These are phyloP conservation scores for Aurelia aurita complex sp. Pacific DNA, from an alignment of 30 jellyfish, hydroid and myxozoan genomes.

Conservation along the genomic window DNA sequence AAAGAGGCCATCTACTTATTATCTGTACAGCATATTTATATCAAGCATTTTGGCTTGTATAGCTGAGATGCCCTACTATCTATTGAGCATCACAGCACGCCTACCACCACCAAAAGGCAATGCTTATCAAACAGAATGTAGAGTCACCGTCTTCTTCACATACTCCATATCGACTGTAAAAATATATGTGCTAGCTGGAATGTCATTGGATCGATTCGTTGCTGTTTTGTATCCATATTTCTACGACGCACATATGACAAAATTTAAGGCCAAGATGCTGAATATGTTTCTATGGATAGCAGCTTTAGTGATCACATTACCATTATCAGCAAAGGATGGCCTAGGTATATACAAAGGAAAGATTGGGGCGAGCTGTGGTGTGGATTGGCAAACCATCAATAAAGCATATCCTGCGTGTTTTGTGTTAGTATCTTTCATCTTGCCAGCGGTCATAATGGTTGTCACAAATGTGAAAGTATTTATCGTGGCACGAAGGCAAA, in stretches of 20 bases:
- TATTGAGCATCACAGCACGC: slow-evolving; percentile 1
- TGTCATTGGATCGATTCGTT: slow-evolving; percentile 33
- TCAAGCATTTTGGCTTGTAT: slow-evolving; percentile 34
- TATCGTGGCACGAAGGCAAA: slow-evolving; percentile 24
- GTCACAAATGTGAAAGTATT: slow-evolving; percentile 34
- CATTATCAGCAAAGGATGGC: slow-evolving; percentile 28
- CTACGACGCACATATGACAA: slow-evolving; percentile 15
- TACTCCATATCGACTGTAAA: slow-evolving; percentile 22
- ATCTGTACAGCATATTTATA: slow-evolving; percentile 26
- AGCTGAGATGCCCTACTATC: slow-evolving; percentile 37
- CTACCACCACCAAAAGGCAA: slow-evolving; percentile 26
- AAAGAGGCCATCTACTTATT: slow-evolving; percentile 22
- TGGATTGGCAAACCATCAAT: slow-evolving; percentile 10
- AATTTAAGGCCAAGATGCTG: neutral
- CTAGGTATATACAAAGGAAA: slow-evolving; percentile 17
- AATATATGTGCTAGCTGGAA: slow-evolving; percentile 31
- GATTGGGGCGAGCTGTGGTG: slow-evolving; percentile 43
- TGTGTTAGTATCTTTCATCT: neutral
- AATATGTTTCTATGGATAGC: slow-evolving; percentile 15
- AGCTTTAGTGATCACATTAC: slow-evolving; percentile 1
- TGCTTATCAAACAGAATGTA: slow-evolving; percentile 3
- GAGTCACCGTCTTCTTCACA: slow-evolving; percentile 9
- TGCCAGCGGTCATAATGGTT: slow-evolving; percentile 13
- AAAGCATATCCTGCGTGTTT: neutral
- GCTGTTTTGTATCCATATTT: slow-evolving; percentile 43